Percentiles rank a stretch among this genome's conserved stretches.
phyloP scores from a whole-genome alignment of 2,797 vertebrate genomes.

The Micrastur ruficollis region DNA sequence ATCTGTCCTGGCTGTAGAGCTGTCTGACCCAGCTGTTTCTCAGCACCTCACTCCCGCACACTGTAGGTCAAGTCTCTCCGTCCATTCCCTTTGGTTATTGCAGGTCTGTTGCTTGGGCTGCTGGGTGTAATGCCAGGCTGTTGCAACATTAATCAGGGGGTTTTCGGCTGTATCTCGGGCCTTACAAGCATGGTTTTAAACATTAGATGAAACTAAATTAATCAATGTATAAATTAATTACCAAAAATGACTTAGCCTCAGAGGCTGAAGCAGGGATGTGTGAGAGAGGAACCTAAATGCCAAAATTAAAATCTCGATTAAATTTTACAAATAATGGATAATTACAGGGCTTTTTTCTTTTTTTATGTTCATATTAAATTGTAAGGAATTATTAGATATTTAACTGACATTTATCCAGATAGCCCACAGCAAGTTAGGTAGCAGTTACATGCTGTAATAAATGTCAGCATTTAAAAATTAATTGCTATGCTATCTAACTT shows the following conservation, averaged over 20 bases:
- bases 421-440: slow-evolving; percentile 66
- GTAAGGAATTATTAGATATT: slow-evolving; percentile 62
- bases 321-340: slow-evolving; percentile 63
- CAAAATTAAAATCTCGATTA: slow-evolving; percentile 51
- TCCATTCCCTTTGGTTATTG: not conserved
- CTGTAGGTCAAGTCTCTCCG: fast-evolving
- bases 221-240: slow-evolving; percentile 67
- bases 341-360: slow-evolving; percentile 7
- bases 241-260: slow-evolving; percentile 21
- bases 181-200: not conserved
- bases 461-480: slow-evolving; percentile 67
- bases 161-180: not conserved
- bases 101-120: fast-evolving
- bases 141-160: not conserved
- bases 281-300: not conserved
- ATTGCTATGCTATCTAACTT: slow-evolving; percentile 71
- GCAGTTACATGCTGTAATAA: slow-evolving; percentile 63
- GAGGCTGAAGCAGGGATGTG: not conserved
- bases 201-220: slow-evolving; percentile 50
- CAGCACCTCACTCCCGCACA: not conserved
- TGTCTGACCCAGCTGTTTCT: fast-evolving
- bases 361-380: slow-evolving; percentile 41
- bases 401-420: slow-evolving; percentile 72
- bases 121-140: not conserved
- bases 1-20: fast-evolving